Conservation (phyloP, 2,113 vertebrate genomes). For the Siniperca chuatsi region DNA sequence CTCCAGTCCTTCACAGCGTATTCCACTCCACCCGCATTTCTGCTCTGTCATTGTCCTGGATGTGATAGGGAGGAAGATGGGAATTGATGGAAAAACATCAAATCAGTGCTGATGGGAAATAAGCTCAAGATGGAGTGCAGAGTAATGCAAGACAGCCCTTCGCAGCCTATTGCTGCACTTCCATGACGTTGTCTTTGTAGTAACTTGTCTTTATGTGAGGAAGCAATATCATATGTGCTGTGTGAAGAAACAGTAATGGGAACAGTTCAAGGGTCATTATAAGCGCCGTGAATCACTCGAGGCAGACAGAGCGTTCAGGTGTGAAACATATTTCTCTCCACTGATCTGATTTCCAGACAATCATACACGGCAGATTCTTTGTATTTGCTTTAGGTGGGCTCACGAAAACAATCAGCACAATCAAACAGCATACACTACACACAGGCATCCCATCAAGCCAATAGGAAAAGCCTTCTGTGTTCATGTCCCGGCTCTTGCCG, state of each 20-base stretch:
- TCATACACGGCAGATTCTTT: slow-evolving; percentile 81
- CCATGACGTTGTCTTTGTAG: slow-evolving; percentile 50
- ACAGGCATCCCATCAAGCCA: slow-evolving; percentile 73
- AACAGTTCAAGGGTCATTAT: slow-evolving; percentile 69
- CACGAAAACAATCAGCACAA: slow-evolving; percentile 81
- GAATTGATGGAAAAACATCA: slow-evolving; percentile 44
- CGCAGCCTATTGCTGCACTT: slow-evolving; percentile 11
- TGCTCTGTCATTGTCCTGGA: slow-evolving; percentile 40
- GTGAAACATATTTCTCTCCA: slow-evolving; percentile 63
- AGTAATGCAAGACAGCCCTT: slow-evolving; percentile 40
- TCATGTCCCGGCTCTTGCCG: slow-evolving; percentile 62
- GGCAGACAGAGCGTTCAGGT: slow-evolving; percentile 60
- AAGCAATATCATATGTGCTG: slow-evolving; percentile 18
- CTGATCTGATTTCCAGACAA: slow-evolving; percentile 82
- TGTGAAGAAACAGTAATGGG: slow-evolving; percentile 60
- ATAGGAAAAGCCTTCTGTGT: slow-evolving; percentile 65
- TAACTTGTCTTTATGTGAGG: slow-evolving; percentile 50
- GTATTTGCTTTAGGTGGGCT: slow-evolving; percentile 80
- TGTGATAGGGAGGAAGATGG: slow-evolving; percentile 34
- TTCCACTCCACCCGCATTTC: slow-evolving; percentile 25
- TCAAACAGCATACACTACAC: slow-evolving; percentile 78
- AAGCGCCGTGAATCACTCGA: slow-evolving; percentile 45
- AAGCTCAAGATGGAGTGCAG: slow-evolving; percentile 25
- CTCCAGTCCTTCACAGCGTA: slow-evolving; percentile 35
- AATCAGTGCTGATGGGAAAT: slow-evolving; percentile 42